Base-by-base conservation (phyloP, 2,113 vertebrate genomes). In the Promerops cafer region DNA sequence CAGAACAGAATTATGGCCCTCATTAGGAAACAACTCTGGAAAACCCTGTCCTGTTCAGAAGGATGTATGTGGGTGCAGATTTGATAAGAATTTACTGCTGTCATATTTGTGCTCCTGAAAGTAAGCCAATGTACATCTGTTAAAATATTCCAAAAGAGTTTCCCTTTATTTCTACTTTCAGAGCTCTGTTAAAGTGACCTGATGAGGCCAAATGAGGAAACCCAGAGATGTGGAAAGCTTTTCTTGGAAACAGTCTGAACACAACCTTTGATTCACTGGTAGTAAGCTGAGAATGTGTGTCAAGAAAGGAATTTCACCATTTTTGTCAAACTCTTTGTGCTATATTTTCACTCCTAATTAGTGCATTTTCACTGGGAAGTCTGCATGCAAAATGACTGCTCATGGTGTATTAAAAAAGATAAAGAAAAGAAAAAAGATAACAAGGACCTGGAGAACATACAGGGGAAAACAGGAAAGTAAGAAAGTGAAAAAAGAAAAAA, bases 321-420 rank as follows among this genome's bases (percentile, higher is more conserved):
- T 59, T 79, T 63, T 77, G 40, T 88, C 66, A 93, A 77, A 88
- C 18, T 39, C 2, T 45, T 65, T 9, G 9, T 72, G 56, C 42
- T 84, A 0, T 57, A 63, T 92, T 86, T 92, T 93, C 54, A 77
- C 21, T 88, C n/a, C 28, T 74, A 80, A 90, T 83, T 65, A 86
- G 50, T 61, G 42, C 21, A n/a, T 66, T 85, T 83, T 42, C 35
- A 24, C 22, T 50, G 37, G 47, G 59, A 88, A 39, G 5, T 47
- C 39, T 88, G 39, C 19, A 65, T 70, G 42, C 7, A 79, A 74
- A 85, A 53, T 47, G 76, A 83, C 57, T 66, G 30, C 16, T 52
- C 1, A 1, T 11, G 13, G 1, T 64, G 13, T 30, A 21, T 4
- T 54, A 0, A 5, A 23, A 54, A 16, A 4, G 10, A 33, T 28